Base-by-base conservation (phyloP, 1,140 invertebrate genomes). In the Drosophila kohkoa region DNA sequence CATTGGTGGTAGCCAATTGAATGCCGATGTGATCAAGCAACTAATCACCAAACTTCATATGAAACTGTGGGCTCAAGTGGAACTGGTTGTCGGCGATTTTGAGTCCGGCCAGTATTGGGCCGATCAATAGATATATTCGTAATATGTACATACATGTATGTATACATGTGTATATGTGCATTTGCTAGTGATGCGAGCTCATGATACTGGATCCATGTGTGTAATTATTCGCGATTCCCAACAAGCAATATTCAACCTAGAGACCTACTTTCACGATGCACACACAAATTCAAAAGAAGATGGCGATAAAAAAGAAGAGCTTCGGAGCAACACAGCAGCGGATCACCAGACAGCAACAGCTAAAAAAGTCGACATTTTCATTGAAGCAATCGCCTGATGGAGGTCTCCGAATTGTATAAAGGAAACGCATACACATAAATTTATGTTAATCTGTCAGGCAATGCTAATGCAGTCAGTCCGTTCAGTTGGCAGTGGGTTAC, bases 361-460 rank as follows among this genome's bases (percentile, higher is more conserved):
- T 25, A 49, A 55, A 58, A 28, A 45, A 45, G 75, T 49, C 67
- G 52, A 63, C 70, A 82, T 79, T 86, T 86, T 64, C 82, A 86
- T 64, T 79, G 66, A 64, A 58, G 58, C 67, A 55, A 70, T 69
- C 65, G 65, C 71, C 76, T 64, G 66, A 46, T 63, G 83, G 79
- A 87, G 83, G 83, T 88, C 83, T 88, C 54, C 64, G 59, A 82
- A 87, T 79, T 75, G 82, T 79, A 90, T 90, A 82, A 90, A 90
- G 87, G 87, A 90, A 90, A 90, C 80, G 60, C 70, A 58, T 51
- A 49, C 55, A 66, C 67, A 68, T 58, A 65, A 90, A 90, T 82
- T 82, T 77, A 86, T 90, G 82, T 72, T 76, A 90, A 86, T 81
- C 77, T 75, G 67, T 63, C 54, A 69, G 82, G 69, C 78, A 85